These are phyloP conservation scores for Spermophilus dauricus DNA, from an alignment of 2,113 vertebrate species.

Conservation along the genomic window DNA sequence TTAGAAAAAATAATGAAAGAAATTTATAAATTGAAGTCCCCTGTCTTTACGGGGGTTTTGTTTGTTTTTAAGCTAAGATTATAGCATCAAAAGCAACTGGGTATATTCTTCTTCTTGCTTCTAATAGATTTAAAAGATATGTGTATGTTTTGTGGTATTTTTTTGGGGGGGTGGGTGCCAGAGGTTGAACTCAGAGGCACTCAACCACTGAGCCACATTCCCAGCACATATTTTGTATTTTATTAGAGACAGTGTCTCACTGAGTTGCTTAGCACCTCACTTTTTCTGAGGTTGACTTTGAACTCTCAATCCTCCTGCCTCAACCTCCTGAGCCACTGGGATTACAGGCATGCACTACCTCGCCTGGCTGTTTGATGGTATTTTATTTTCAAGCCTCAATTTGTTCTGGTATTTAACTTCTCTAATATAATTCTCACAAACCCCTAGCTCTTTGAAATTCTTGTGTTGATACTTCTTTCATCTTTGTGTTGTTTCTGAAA, in stretches of 20 bases:
- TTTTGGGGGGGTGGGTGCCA: not conserved
- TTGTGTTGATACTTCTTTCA: not conserved
- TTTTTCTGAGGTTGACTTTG: no score
- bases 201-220: no score
- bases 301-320: no score
- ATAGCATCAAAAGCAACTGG: not conserved
- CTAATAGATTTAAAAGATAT: not conserved
- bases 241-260: no score
- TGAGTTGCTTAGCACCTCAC: no score
- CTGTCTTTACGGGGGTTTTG: not conserved
- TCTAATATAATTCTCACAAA: not conserved
- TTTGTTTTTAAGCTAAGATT: slow-evolving; percentile 36
- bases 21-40: not conserved
- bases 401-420: not conserved
- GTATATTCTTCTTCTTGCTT: not conserved
- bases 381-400: not conserved
- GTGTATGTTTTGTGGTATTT: not conserved
- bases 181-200: no score
- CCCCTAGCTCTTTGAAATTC: not conserved
- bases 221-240: no score
- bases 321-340: no score
- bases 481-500: slow-evolving; percentile 25
- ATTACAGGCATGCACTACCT: no score
- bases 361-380: no score
- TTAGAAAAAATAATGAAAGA: slow-evolving; percentile 21